Evolutionary conservation across 2,113 vertebrate genomes (phyloP).

Genomic region (Rissa tridactyla): DNA sequence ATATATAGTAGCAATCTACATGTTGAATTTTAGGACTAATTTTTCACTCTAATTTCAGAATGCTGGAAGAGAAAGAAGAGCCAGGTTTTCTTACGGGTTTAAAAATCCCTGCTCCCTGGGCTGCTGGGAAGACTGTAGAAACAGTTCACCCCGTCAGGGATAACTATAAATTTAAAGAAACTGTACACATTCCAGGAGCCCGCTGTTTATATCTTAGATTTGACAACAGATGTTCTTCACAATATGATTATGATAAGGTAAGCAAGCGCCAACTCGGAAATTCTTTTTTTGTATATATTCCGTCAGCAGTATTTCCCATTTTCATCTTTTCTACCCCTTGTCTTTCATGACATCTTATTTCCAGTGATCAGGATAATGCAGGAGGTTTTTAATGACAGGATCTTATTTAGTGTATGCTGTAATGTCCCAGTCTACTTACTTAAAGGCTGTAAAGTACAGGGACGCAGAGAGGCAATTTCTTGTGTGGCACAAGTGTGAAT

Average conservation of each 20-base stretch:
- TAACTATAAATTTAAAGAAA: slow-evolving; percentile 99
- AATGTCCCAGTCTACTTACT: background rate
- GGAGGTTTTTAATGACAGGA: background rate
- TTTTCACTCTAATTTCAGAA: slow-evolving; percentile 71
- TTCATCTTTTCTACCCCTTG: slow-evolving; percentile 17
- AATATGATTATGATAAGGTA: slow-evolving; percentile 99
- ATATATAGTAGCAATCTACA: background rate
- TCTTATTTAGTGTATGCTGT: background rate
- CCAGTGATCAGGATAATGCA: background rate
- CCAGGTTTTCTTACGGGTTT: slow-evolving; percentile 96
- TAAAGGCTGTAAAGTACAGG: background rate
- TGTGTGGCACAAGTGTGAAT: background rate
- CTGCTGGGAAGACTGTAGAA: slow-evolving; percentile 97
- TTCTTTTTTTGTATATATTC: background rate
- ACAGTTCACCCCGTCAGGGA: slow-evolving; percentile 96
- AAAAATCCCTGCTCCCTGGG: slow-evolving; percentile 98
- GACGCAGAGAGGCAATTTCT: background rate
- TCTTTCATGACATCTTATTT: background rate
- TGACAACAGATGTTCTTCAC: slow-evolving; percentile 95
- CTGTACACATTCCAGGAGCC: slow-evolving; percentile 95
- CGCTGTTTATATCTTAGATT: slow-evolving; percentile 97
- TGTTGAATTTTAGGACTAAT: background rate
- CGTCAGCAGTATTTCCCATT: slow-evolving; percentile 17
- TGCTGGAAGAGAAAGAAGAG: slow-evolving; percentile 95
- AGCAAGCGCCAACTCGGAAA: background rate